Base-by-base conservation (phyloP, 2,888 invertebrate genomes). In the Hirtodrosophila cameraria region DNA sequence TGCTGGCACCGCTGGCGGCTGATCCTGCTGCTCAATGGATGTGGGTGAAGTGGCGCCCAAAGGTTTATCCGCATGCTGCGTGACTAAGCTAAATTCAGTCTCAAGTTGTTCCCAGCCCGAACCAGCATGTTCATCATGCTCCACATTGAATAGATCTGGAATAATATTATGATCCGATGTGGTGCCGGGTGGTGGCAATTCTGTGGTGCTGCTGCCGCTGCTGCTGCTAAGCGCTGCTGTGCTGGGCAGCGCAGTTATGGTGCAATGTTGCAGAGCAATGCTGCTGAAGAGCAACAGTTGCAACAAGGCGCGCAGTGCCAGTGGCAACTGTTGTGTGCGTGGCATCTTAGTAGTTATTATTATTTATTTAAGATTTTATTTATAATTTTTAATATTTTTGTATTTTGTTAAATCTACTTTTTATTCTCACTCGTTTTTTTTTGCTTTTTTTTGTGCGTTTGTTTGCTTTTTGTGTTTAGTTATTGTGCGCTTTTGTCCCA, bases 21-120 rank as follows among this genome's bases (percentile, higher is more conserved):
- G 88, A 75, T 89, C 89, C 57, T 89, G 89, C 45, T 89, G 89
- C 68, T 89, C 89, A 52, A 87, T 82, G 46, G 89, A 89, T 8
- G 88, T 84, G 36, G 88, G 75, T 8, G 84, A 60, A 7, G 88
- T 88, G 58, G 78, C 68, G 58, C 77, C 68, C 23, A 25, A 25
- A n/a, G 52, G 43, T 9, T 53, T 16, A 28, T 55, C n/a, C 30
- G 69, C 55, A 41, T 43, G 68, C 31, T 53, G 58, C 36, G 77
- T 72, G 36, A 70, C 72, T 59, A 77, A 57, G 18, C 62, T 75
- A 43, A 70, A 81, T 49, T 85, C 88, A 78, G 83, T 81, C 78
- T 87, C 86, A 74, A 77, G 65, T 36, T 69, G 75, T 72, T 82
- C 85, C 82, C 82, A 83, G 49, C 80, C 84, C 25, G 76, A 69